These are phyloP conservation scores for Drosophila arawakana DNA, from an alignment of 1,140 invertebrate genomes.

Conservation along the genomic window DNA sequence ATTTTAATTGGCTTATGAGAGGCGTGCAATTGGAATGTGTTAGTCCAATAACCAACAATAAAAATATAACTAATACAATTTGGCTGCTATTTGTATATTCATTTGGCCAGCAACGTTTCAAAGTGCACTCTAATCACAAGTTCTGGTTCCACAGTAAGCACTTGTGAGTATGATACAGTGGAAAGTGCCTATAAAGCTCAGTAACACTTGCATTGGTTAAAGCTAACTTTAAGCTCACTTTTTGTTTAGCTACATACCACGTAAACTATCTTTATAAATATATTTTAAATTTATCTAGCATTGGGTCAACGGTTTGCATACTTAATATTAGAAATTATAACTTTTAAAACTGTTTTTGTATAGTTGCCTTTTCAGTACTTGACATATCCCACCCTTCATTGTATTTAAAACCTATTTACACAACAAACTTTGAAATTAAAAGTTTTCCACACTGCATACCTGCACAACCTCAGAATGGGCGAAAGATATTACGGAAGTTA, in stretches of 20 bases:
- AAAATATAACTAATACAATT: slow-evolving; percentile 22
- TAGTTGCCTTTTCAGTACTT: neutral
- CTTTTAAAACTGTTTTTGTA: no score
- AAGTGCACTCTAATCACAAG: slow-evolving; percentile 5
- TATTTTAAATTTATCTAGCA: no score
- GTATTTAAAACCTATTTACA: neutral
- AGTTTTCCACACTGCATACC: neutral
- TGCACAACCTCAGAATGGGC: neutral
- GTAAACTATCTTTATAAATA: no score
- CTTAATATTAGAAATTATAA: no score
- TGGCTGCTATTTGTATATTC: slow-evolving; percentile 8
- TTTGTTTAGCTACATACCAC: no score
- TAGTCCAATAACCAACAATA: slow-evolving; percentile 6
- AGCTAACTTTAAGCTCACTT: neutral
- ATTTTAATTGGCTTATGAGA: slow-evolving; percentile 40
- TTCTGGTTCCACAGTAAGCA: neutral
- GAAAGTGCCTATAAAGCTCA: neutral
- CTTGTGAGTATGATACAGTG: neutral
- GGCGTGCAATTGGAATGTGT: neutral
- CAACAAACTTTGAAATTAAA: neutral
- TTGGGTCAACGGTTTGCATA: no score
- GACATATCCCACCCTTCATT: neutral
- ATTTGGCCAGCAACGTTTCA: neutral
- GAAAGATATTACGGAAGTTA: slow-evolving; percentile 8
- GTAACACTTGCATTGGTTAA: neutral